A percentile compares a stretch with the other conserved stretches of the same genome.
Conservation (phyloP, 2,888 invertebrate genomes). For the Aleiodes alternator region DNA sequence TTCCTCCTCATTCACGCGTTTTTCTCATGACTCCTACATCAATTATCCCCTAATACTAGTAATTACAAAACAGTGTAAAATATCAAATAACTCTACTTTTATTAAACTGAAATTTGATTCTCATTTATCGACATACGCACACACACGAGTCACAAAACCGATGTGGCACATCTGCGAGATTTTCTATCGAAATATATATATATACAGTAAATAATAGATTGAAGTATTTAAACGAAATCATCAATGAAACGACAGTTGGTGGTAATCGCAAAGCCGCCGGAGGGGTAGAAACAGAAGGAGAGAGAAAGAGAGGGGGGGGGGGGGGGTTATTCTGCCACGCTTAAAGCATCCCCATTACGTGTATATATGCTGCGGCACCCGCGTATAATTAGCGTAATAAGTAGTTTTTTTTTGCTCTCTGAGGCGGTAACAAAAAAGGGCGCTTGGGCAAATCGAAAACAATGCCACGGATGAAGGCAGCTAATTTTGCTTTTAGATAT, state of each 20-base stretch:
- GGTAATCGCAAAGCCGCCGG: slow-evolving; percentile 64
- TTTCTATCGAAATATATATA: slow-evolving; percentile 13
- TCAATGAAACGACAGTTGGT: slow-evolving; percentile 67
- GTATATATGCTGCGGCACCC: slow-evolving; percentile 57
- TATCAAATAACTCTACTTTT: not conserved
- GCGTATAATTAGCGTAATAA: slow-evolving; percentile 75
- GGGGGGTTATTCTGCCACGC: slow-evolving; percentile 36
- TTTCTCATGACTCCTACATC: slow-evolving; percentile 9
- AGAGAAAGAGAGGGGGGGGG: not conserved
- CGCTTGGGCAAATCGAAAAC: slow-evolving; percentile 67
- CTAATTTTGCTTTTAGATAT: slow-evolving; percentile 64
- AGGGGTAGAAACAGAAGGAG: slow-evolving; percentile 39
- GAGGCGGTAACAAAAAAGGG: slow-evolving; percentile 43
- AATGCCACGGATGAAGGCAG: slow-evolving; percentile 69
- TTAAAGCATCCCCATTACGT: slow-evolving; percentile 52
- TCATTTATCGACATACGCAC: not conserved
- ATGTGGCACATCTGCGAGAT: slow-evolving; percentile 34
- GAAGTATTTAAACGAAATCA: slow-evolving; percentile 46
- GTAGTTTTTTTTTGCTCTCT: slow-evolving; percentile 65
- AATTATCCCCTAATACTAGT: slow-evolving; percentile 35
- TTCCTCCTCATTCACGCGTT: not conserved
- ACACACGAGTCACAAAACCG: slow-evolving; percentile 3
- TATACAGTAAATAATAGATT: slow-evolving; percentile 23
- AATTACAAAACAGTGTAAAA: slow-evolving; percentile 21
- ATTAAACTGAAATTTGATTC: slow-evolving; percentile 17